These are phyloP conservation scores for Centrocercus urophasianus DNA, from an alignment of 2,113 vertebrate genomes.

Conservation along the genomic window DNA sequence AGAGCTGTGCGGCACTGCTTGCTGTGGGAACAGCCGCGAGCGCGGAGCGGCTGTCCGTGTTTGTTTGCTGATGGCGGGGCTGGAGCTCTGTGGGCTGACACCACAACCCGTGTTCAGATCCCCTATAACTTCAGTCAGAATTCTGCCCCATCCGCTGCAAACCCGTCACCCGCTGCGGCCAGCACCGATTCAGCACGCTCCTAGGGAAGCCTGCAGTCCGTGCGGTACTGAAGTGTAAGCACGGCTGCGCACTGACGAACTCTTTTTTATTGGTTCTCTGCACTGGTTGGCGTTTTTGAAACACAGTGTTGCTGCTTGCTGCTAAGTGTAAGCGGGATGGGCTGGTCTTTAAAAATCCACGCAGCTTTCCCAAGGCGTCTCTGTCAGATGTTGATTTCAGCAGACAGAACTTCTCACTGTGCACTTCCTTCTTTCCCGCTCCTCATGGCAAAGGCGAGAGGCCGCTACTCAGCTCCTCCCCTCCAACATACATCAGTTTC, in stretches of 20 bases:
- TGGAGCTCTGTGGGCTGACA: background rate
- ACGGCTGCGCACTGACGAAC: fast-evolving
- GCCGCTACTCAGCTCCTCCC: background rate
- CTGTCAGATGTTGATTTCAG: background rate
- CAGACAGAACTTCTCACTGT: background rate
- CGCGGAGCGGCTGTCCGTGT: no score
- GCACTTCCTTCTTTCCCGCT: background rate
- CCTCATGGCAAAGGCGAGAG: background rate
- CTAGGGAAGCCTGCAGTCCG: background rate
- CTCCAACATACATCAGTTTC: fast-evolving
- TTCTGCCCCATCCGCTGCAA: background rate
- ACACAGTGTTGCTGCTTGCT: background rate
- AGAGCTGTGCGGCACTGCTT: background rate
- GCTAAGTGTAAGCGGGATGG: background rate
- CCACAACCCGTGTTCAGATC: background rate
- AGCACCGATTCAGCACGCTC: background rate
- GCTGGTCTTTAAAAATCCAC: fast-evolving
- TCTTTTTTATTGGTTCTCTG: background rate
- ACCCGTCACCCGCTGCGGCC: fast-evolving
- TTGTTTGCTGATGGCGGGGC: background rate
- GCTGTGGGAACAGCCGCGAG: background rate
- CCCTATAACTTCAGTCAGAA: background rate
- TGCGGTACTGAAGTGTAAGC: background rate
- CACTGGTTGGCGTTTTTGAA: background rate
- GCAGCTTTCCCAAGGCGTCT: background rate